A percentile compares a stretch with the other conserved stretches of the same genome.
Conservation (phyloP, 1,140 invertebrate species). For the Bombyx mandarina region DNA sequence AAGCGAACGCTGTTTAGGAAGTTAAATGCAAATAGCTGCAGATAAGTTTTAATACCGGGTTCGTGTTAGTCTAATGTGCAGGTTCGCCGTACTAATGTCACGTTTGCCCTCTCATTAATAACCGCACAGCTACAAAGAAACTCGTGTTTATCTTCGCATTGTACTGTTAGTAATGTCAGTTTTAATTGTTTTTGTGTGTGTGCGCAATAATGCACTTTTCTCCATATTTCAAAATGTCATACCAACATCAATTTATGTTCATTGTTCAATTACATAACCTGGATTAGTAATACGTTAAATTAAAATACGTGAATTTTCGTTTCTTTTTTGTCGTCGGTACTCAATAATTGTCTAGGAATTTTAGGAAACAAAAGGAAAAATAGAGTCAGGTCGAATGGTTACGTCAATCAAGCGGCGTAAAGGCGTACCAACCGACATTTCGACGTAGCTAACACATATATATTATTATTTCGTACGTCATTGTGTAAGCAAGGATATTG, state of each 20-base stretch:
- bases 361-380: constrained; percentile 22
- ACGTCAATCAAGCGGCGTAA: constrained; percentile 39
- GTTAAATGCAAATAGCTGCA: constrained; percentile 64
- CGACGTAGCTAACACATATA: constrained; percentile 46
- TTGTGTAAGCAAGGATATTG: constrained; percentile 60
- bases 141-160: constrained; percentile 43
- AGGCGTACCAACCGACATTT: constrained; percentile 38
- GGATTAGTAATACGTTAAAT: no score
- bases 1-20: constrained; percentile 56
- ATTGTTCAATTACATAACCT: no score
- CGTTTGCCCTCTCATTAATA: constrained; percentile 65
- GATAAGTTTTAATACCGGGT: constrained; percentile 66
- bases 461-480: constrained; percentile 53
- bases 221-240: no score
- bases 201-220: no score
- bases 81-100: constrained; percentile 65
- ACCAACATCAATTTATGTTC: no score
- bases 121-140: constrained; percentile 50
- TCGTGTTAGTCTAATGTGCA: constrained; percentile 51
- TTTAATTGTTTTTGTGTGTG: background rate
- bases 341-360: constrained; percentile 5
- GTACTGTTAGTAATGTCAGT: constrained; percentile 1
- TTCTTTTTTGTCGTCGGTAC: no score
- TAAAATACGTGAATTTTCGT: no score
- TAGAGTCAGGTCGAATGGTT: constrained; percentile 22